Conservation (phyloP, 2,797 vertebrate species). For the Columba guinea region DNA sequence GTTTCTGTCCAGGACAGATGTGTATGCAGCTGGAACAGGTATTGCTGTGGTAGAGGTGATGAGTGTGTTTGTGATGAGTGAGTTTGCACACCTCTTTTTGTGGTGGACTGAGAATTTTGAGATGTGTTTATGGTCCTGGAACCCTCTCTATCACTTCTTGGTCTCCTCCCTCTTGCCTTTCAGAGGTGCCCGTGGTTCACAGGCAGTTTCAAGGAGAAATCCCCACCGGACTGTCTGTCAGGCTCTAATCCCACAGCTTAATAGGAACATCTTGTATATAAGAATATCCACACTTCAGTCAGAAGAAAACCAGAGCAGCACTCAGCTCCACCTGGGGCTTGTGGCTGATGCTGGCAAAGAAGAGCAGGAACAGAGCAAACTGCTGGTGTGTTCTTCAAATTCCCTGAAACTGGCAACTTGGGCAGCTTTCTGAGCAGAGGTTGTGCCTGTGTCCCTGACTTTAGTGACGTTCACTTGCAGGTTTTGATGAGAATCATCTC, state of each 20-base stretch:
- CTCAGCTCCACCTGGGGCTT: not conserved
- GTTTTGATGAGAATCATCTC: not conserved
- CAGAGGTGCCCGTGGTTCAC: not conserved
- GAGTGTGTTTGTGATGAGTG: not conserved
- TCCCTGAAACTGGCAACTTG: not conserved
- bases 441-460: not conserved
- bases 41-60: not conserved
- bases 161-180: not conserved
- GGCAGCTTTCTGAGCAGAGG: not conserved
- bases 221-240: not conserved
- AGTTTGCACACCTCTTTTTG: not conserved
- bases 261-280: not conserved
- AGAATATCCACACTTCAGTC: not conserved
- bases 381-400: rapidly evolving
- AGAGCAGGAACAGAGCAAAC: not conserved
- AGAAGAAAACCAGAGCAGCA: not conserved
- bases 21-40: not conserved
- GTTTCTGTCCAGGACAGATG: rapidly evolving
- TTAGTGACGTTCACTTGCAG: not conserved
- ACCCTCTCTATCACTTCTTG: not conserved
- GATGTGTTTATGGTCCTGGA: not conserved
- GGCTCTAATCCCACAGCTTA: not conserved
- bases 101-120: not conserved
- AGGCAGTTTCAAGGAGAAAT: not conserved
- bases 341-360: not conserved